Base-by-base conservation (phyloP, 2,888 invertebrate genomes). In the Drosophila affinis region DNA sequence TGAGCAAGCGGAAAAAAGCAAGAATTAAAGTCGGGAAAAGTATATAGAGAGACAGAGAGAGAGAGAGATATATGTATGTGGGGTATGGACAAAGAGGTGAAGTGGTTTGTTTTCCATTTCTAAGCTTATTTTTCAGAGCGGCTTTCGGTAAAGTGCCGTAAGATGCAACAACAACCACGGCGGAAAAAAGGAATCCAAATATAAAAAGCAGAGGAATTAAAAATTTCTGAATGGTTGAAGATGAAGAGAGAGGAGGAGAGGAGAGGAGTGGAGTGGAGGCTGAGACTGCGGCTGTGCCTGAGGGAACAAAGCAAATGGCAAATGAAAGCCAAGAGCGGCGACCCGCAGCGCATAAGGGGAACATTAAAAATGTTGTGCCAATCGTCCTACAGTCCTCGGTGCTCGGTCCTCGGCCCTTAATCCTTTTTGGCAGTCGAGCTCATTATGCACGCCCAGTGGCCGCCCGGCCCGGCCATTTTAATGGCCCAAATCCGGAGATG, bases 81-180 rank as follows among this genome's bases (percentile, higher is more conserved):
- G 32, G 6, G 14, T 12, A 47, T 10, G 44, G 7, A 62, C 48
- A 62, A 63, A 65, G 56, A 34, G 49, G 12, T 32, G 29, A 51
- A 63, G 24, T 48, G 65, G 27, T 81, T 87, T 77, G 83, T 81
- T 85, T 81, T 77, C 63, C 76, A 71, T 65, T 82, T 69, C 77
- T 85, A 85, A 87, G 85, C 87, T 87, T 81, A 79, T 82, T 87
- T 79, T 78, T 71, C 80, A 57, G 70, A 86, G 83, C 78, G 49
- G 83, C 81, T 78, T 83, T 80, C 57, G 64, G 69, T 72, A 9
- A 82, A 82, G 78, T 85, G 85, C 69, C 80, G 74, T 75, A 81
- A 84, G 74, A 78, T 73, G 79, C 79, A 63, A 72, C 76, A 75
- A 77, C 71, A 76, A 54, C 54, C 39, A 39, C 67, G 61, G 55